phyloP scores from a whole-genome alignment of 2,888 invertebrate species.

The Polymixis flavicincta region DNA sequence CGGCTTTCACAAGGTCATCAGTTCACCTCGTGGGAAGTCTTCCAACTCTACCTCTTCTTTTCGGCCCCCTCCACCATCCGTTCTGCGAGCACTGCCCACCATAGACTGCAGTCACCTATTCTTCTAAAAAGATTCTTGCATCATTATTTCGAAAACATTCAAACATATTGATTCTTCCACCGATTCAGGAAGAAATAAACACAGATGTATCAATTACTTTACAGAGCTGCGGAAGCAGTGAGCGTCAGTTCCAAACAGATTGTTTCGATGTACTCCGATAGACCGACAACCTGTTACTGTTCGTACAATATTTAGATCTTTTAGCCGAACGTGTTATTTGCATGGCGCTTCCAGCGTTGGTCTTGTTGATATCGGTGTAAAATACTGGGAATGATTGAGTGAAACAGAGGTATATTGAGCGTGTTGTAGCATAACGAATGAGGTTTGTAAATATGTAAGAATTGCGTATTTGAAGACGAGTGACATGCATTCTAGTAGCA shows the following conservation, averaged over 20 bases:
- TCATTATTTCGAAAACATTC: constrained; percentile 8
- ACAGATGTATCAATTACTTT: constrained; percentile 39
- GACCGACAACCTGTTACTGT: constrained; percentile 57
- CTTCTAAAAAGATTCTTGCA: background rate
- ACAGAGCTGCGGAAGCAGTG: constrained; percentile 25
- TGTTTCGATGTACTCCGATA: constrained; percentile 48
- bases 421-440: background rate
- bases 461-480: background rate
- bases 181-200: constrained; percentile 23
- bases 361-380: constrained; percentile 13
- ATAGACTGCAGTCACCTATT: too few species aligned
- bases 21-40: too few species aligned
- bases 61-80: too few species aligned
- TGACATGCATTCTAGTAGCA: background rate
- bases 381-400: background rate
- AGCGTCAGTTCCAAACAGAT: constrained; percentile 33
- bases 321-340: constrained; percentile 27
- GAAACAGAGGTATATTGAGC: background rate
- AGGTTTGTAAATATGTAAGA: background rate
- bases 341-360: constrained; percentile 10
- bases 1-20: too few species aligned
- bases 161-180: constrained; percentile 12
- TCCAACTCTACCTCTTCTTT: too few species aligned
- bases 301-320: constrained; percentile 45
- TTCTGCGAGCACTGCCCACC: too few species aligned